Evolutionary conservation across 1,140 invertebrate species (phyloP).

Genomic region (Papilio glaucus): DNA sequence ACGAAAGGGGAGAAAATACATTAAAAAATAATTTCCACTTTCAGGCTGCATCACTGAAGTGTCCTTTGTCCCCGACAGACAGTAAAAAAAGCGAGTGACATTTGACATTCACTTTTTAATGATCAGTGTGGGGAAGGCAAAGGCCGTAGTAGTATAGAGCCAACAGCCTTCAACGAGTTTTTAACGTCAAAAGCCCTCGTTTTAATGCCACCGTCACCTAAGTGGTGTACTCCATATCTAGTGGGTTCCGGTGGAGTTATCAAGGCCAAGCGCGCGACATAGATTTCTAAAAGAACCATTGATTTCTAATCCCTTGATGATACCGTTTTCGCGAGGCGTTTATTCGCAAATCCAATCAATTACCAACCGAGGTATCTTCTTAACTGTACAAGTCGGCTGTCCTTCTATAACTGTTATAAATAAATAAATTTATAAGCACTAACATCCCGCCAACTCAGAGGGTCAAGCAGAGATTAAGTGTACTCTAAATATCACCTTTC

Average conservation of each 20-base stretch:
- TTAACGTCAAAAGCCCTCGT: slow-evolving; percentile 25
- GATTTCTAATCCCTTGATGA: slow-evolving; percentile 31
- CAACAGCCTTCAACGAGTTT: slow-evolving; percentile 24
- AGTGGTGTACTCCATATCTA: slow-evolving; percentile 26
- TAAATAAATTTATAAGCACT: too few relatives aligned
- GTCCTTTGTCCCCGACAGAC: slow-evolving; percentile 26
- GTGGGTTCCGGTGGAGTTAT: slow-evolving; percentile 28
- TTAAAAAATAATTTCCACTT: slow-evolving; percentile 34
- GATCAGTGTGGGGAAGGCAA: slow-evolving; percentile 25
- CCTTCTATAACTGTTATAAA: not conserved
- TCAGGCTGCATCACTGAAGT: slow-evolving; percentile 19
- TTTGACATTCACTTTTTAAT: slow-evolving; percentile 28
- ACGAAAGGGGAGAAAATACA: slow-evolving; percentile 14
- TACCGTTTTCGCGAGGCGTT: slow-evolving; percentile 5
- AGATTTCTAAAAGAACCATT: slow-evolving; percentile 28
- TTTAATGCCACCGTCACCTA: slow-evolving; percentile 7
- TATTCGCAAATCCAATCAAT: not conserved
- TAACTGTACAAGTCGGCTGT: not conserved
- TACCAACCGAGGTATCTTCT: not conserved
- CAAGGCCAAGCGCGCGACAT: slow-evolving; percentile 27
- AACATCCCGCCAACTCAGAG: too few relatives aligned
- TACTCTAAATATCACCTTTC: too few relatives aligned
- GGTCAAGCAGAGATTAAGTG: not conserved
- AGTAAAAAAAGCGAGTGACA: slow-evolving; percentile 25
- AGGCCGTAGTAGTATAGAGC: not conserved